Base-by-base conservation (phyloP, 2,113 vertebrate genomes). In the Cebus imitator region DNA sequence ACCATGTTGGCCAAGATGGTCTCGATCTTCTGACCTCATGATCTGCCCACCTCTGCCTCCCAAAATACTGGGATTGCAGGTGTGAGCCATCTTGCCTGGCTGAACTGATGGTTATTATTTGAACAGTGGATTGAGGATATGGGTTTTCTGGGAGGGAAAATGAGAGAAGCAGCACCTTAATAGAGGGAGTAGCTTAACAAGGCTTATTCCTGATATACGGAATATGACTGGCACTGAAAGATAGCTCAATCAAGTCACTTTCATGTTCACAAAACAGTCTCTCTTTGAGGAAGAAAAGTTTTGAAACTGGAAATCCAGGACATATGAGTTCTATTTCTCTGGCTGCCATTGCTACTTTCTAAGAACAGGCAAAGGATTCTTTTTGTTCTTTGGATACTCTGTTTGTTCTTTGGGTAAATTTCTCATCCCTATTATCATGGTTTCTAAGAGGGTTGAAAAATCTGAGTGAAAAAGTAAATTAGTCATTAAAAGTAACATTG, bases 371-470 rank as follows among this genome's bases (percentile, higher is more conserved):
- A 61, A 40, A 37, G 7, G 17, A 27, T 52, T 68, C 37, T 35
- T 32, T 1, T 5, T 64, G 43, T 35, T 95, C 11, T 64, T 64
- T 30, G 12, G 61, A 13, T 30, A 32, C 61, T 88, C 30, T 87
- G 23, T 90, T 66, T 80, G 45, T 50, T 84, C 5, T 79, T 55
- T 89, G 17, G 48, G 52, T 7, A 9, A 83, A 37, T 72, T 61
- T 91, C 55, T 91, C 40, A 66, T 43, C 25, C 21, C 16, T 18
- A 48, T 83, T 83, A 70, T 91, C 45, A 57, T 78, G 70, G 12
- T 57, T 80, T 91, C 87, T 88, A 72, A 79, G 55, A 57, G 73
- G 52, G 45, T 88, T 84, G 81, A 93, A 81, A 90, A 73, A n/a
- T 73, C 55, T 73, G 32, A 64, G 45, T 64, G 40, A 32, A 86